Percentiles rank a stretch among this genome's conserved stretches.
Evolutionary conservation across 92 coral and sea anemone genomes (phyloP).

Genomic region (Blastomussa wellsi): DNA sequence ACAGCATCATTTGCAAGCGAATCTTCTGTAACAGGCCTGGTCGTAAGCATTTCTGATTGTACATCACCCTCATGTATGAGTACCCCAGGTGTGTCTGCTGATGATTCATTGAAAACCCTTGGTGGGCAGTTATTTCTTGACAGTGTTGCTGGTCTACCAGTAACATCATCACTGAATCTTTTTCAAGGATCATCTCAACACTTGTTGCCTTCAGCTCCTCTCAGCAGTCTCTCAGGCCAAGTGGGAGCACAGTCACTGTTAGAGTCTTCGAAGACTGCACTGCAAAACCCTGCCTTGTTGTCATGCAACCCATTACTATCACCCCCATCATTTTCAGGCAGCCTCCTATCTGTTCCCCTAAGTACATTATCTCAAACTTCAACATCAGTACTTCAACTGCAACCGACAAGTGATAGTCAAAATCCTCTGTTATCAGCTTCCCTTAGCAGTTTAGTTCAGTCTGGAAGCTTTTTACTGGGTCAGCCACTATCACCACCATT

Average conservation of each 20-base stretch:
- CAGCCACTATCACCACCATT: background rate
- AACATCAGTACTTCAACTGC: background rate
- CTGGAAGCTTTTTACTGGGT: background rate
- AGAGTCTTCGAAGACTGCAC: background rate
- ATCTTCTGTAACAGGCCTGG: background rate
- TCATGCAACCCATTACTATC: background rate
- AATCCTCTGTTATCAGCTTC: constrained; percentile 25
- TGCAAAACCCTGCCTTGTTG: constrained; percentile 11
- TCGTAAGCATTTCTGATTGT: background rate
- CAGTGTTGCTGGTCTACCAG: background rate
- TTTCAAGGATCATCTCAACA: constrained; percentile 1
- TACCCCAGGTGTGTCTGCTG: background rate
- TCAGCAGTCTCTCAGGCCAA: constrained; percentile 33
- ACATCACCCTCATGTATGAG: background rate
- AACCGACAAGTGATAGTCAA: background rate
- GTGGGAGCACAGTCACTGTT: background rate
- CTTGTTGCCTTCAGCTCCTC: constrained; percentile 18
- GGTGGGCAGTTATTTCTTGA: background rate
- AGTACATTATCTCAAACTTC: constrained; percentile 17
- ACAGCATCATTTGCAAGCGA: background rate
- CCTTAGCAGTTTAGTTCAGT: constrained; percentile 13
- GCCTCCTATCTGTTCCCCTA: constrained; percentile 4
- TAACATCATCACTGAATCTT: background rate
- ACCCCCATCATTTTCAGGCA: background rate
- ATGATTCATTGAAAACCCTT: background rate